Conservation (phyloP, 2,888 invertebrate species). For the Ophioninae sp. region DNA sequence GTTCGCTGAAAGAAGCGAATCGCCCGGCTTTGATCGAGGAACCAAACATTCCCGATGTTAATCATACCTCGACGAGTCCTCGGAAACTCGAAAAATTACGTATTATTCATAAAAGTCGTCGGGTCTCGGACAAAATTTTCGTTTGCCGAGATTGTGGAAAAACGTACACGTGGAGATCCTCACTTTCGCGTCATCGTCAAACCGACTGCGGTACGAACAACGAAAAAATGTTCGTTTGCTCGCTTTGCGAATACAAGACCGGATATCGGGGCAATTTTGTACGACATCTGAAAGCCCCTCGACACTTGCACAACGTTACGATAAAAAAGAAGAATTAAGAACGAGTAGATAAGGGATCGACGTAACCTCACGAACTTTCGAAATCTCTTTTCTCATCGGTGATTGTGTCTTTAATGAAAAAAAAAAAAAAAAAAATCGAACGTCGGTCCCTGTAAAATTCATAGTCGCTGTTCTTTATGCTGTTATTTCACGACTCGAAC, state of each 20-base stretch:
- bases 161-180: constrained; percentile 63
- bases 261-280: constrained; percentile 62
- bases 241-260: constrained; percentile 57
- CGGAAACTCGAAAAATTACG: constrained; percentile 37
- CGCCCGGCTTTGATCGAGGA: background rate
- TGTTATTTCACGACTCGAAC: too few relatives aligned
- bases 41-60: background rate
- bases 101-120: constrained; percentile 56
- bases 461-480: too few relatives aligned
- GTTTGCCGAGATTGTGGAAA: constrained; percentile 64
- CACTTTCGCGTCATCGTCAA: constrained; percentile 64
- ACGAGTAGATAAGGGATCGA: background rate
- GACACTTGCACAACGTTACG: constrained; percentile 54
- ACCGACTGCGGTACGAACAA: constrained; percentile 63
- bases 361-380: too few relatives aligned
- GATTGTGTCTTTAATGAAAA: too few relatives aligned
- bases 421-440: too few relatives aligned
- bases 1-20: background rate
- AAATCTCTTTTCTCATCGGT: too few relatives aligned
- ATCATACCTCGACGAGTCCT: background rate
- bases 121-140: constrained; percentile 11
- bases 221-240: constrained; percentile 60
- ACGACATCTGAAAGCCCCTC: constrained; percentile 61
- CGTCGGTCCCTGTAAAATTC: too few relatives aligned
- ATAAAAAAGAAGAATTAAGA: background rate